Percentiles rank a stretch among this genome's conserved stretches.
Conservation (phyloP, 2,888 invertebrate species). For the Antitype chi region DNA sequence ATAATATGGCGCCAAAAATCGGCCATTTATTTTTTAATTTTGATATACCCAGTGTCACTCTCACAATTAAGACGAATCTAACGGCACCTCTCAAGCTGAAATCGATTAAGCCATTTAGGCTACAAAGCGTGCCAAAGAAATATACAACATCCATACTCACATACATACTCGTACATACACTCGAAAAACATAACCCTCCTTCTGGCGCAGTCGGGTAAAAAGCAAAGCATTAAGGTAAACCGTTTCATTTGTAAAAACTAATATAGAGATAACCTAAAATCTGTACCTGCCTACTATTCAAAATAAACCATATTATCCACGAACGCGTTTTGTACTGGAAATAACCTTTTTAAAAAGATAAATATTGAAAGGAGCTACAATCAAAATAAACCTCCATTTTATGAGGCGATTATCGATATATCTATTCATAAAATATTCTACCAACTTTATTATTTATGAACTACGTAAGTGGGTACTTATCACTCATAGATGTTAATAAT, state of each 20-base stretch:
- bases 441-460: conserved; percentile 3
- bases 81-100: too few species aligned
- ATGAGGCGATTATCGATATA: not conserved
- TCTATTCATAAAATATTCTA: conserved; percentile 8
- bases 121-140: too few species aligned
- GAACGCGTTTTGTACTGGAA: not conserved
- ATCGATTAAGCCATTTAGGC: too few species aligned
- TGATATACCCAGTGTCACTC: too few species aligned
- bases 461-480: conserved; percentile 13
- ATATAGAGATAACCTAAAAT: not conserved
- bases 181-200: too few species aligned
- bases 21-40: too few species aligned
- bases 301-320: not conserved
- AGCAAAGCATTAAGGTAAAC: not conserved
- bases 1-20: too few species aligned
- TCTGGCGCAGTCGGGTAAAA: too few species aligned
- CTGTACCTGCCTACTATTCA: too few species aligned
- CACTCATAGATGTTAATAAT: conserved; percentile 20
- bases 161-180: too few species aligned
- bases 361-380: not conserved
- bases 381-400: conserved; percentile 1
- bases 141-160: too few species aligned
- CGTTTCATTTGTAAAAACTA: not conserved
- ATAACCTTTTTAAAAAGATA: not conserved
- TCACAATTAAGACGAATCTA: too few species aligned